Evolutionary conservation across 2,113 vertebrate genomes (phyloP), one percentile per base, ranked within the genome.

Genomic region (Girardinichthys multiradiatus): DNA sequence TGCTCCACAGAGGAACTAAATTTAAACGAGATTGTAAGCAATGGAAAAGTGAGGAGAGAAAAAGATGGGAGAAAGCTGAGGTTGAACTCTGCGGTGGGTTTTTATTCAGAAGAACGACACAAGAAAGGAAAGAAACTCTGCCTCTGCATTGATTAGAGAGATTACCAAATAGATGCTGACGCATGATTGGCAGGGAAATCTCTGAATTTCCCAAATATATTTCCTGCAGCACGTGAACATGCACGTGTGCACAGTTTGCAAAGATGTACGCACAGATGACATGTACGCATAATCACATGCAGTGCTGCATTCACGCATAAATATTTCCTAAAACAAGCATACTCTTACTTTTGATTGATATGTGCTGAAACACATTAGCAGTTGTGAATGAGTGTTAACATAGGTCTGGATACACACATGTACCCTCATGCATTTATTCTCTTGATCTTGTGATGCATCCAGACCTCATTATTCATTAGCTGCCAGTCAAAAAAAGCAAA

Each of bases 201-300:
- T 45, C 42, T 2, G 42, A 4, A 27, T 28, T 26, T 29, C 26
- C 17, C 12, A 42, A 19, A n/a, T 27, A 5, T 27, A 42, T 9
- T 14, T 65, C 39, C 39, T n/a, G 14, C 26, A 27, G 58, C 45
- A 33, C n/a, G 42, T 58, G 54, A n/a, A 21, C 37, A 21, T n/a
- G 12, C 27, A 76, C 60, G 17, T 35, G 17, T 26, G 3, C 6
- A 5, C 29, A 63, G 54, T 31, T 19, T 72, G 35, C 64, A 60
- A 17, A 72, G 77, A 80, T 30, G 14, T 19, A 54, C 68, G 57
- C 72, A 66, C 26, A 35, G 48, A 84, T 79, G 67, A 57, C 81
- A 73, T 57, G 39, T 42, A 64, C 72, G 68, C 63, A 68, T 69
- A 75, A 82, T 78, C 51, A 4, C 74, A 69, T 1, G 31, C 73